These are phyloP conservation scores for Antennarius striatus DNA, from an alignment of 2,113 vertebrate species.

Conservation along the genomic window DNA sequence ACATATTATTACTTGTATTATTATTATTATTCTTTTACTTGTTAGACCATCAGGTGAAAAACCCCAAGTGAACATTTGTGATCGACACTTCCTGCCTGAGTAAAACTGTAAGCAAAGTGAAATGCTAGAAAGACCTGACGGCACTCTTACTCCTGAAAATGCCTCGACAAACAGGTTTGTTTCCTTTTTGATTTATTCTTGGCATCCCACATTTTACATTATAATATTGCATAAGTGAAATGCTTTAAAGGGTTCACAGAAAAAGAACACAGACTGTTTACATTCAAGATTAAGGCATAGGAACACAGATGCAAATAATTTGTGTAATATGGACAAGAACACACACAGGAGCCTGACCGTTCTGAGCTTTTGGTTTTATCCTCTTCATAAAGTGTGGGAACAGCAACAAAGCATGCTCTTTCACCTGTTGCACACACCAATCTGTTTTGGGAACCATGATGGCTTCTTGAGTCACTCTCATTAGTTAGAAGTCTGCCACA, in stretches of 20 bases:
- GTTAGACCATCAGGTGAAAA: too few species aligned
- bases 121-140: too few species aligned
- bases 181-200: too few species aligned
- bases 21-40: too few species aligned
- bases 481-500: constrained; percentile 67
- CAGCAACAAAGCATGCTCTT: constrained; percentile 1
- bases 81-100: too few species aligned
- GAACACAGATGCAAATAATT: constrained; percentile 18
- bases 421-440: constrained; percentile 10
- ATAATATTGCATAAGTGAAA: constrained; percentile 26
- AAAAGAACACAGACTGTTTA: background rate
- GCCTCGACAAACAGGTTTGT: too few species aligned
- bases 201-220: too few species aligned
- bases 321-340: background rate
- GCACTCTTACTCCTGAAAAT: too few species aligned
- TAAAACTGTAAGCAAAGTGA: too few species aligned
- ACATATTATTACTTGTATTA: too few species aligned
- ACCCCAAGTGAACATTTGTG: too few species aligned
- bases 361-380: background rate
- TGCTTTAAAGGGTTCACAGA: constrained; percentile 1
- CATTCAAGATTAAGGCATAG: constrained; percentile 49
- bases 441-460: constrained; percentile 14
- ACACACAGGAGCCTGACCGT: too few species aligned
- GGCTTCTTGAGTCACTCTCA: constrained; percentile 41
- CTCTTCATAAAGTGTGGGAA: constrained; percentile 23